These are phyloP conservation scores for Brachypteracias leptosomus DNA, from an alignment of 2,113 vertebrate species.

Conservation along the genomic window DNA sequence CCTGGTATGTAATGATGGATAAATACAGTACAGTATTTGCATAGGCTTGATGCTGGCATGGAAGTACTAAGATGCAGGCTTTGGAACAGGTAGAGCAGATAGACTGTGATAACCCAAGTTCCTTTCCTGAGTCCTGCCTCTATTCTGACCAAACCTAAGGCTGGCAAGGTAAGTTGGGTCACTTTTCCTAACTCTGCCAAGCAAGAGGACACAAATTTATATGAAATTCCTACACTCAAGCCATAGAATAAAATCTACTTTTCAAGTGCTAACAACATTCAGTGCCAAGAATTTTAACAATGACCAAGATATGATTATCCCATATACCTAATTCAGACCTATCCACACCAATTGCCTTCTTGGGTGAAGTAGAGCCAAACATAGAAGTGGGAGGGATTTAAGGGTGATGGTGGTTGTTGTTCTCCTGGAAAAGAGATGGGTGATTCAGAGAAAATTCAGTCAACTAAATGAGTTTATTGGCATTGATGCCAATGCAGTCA, in stretches of 20 bases:
- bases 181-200: neutral
- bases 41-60: neutral
- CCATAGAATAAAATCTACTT: neutral
- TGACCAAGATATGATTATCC: neutral
- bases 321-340: neutral
- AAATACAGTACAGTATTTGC: neutral
- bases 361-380: neutral
- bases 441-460: neutral
- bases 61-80: neutral
- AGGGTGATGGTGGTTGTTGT: neutral
- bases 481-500: neutral
- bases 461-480: neutral
- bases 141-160: neutral
- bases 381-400: neutral
- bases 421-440: neutral
- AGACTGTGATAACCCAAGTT: neutral
- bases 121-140: neutral
- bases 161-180: neutral
- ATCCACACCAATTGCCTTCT: neutral
- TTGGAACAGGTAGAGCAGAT: neutral
- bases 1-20: neutral
- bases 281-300: neutral
- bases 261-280: neutral
- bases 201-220: neutral
- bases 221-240: neutral